Base-by-base conservation (phyloP, 2,113 vertebrate species). In the Ornithorhynchus anatinus region DNA sequence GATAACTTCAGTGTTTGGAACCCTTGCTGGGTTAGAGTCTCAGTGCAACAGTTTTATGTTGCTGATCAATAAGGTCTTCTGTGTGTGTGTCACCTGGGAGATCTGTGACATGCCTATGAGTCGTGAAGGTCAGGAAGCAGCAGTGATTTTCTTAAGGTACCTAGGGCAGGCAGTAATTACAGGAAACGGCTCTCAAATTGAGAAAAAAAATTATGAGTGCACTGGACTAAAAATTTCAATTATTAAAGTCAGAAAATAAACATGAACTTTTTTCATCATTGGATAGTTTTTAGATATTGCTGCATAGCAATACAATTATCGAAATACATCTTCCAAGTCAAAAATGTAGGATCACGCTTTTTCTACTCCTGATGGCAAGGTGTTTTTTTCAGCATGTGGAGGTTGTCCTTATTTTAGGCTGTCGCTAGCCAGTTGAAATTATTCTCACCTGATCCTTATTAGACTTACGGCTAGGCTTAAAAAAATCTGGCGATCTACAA, bases 161-260 rank as follows among this genome's bases (percentile, higher is more conserved):
- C 62, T 59, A 10, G 84, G 81, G 56, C 51, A 70, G 80, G 71
- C 80, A 47, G 37, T 60, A 60, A 35, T 53, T 63, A 17, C 57
- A 66, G 17, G 38, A 57, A 75, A 70, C 23, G 14, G 57, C 45
- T 40, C 40, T 50, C 36, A 2, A 16, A 29, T 48, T 25, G 13
- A 35, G 12, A 57, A 77, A 66, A 72, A 69, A 25, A 10, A 10
- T 60, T 13, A 10, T 25, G 37, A 65, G 5, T 19, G 1, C 25
- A 0, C 27, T 52, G 12, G 16, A 27, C 37, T n/a, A 0, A 32
- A 5, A 40, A 43, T 59, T 67, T 77, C 56, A 58, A 32, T 48
- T 22, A 17, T 45, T 25, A 11, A 53, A 27, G 23, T 50, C 38
- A 65, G 66, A 45, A 59, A 16, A 20, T 27, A 60, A 45, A 69